Conservation (phyloP, 2,888 invertebrate species). For the Leptarthrus brevirostris region DNA sequence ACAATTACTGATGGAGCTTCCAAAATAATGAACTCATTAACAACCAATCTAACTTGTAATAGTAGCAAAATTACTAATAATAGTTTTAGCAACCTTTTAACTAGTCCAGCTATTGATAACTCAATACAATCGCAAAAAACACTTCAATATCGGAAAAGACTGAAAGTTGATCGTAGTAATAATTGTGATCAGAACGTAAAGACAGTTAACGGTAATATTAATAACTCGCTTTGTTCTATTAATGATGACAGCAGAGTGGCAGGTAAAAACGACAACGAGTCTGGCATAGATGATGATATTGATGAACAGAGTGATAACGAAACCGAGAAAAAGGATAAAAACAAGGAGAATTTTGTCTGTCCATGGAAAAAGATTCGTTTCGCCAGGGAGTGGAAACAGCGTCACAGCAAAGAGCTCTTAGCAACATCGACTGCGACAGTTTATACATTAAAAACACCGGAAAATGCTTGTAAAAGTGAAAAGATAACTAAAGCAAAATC, state of each 20-base stretch:
- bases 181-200: slow-evolving; percentile 47
- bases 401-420: slow-evolving; percentile 59
- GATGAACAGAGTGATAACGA: slow-evolving; percentile 38
- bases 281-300: slow-evolving; percentile 56
- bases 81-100: slow-evolving; percentile 34
- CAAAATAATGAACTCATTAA: slow-evolving; percentile 50
- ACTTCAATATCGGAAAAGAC: slow-evolving; percentile 55
- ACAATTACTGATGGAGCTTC: slow-evolving; percentile 51
- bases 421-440: slow-evolving; percentile 56
- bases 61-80: slow-evolving; percentile 31
- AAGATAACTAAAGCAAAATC: slow-evolving; percentile 49
- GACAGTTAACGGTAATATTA: slow-evolving; percentile 35
- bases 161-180: slow-evolving; percentile 57
- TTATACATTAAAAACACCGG: no score
- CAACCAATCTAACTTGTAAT: slow-evolving; percentile 42
- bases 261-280: slow-evolving; percentile 56
- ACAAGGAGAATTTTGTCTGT: slow-evolving; percentile 56
- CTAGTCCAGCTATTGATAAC: slow-evolving; percentile 37
- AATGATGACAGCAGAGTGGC: slow-evolving; percentile 20
- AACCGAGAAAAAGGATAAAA: slow-evolving; percentile 14
- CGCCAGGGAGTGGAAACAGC: slow-evolving; percentile 66
- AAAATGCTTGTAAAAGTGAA: slow-evolving; percentile 20
- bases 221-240: slow-evolving; percentile 13
- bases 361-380: slow-evolving; percentile 67
- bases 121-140: slow-evolving; percentile 34